Conservation (phyloP, 1,140 invertebrate species). For the Leptopilina boulardi region DNA sequence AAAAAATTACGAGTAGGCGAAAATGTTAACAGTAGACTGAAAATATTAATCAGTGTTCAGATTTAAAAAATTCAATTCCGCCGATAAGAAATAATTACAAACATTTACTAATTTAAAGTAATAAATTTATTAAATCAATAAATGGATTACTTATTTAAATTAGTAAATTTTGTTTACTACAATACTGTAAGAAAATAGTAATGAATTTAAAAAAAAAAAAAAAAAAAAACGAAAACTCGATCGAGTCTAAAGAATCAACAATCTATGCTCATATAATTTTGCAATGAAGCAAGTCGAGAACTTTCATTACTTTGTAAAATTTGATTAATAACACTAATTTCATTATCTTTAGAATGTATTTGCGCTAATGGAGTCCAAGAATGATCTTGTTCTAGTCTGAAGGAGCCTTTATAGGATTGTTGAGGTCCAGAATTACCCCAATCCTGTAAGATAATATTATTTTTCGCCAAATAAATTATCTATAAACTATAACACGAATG, state of each 20-base stretch:
- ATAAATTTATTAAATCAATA: no score
- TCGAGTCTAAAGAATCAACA: not conserved
- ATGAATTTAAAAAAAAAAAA: no score
- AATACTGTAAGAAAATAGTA: no score
- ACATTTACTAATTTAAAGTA: no score
- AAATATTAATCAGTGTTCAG: not conserved
- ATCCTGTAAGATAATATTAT: conserved; percentile 75
- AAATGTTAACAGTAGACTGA: not conserved
- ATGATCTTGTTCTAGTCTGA: conserved; percentile 81
- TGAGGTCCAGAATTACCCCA: conserved; percentile 78
- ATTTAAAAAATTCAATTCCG: not conserved
- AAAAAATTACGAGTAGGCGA: not conserved
- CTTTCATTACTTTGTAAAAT: conserved; percentile 48
- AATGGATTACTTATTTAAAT: no score
- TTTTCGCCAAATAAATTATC: conserved; percentile 36
- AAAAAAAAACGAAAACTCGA: no score
- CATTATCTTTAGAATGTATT: conserved; percentile 62
- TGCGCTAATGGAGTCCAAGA: conserved; percentile 81
- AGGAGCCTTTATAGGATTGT: conserved; percentile 82
- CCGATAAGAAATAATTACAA: no score
- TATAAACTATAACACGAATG: conserved; percentile 28
- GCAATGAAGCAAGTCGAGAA: conserved; percentile 39
- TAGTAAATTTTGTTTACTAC: no score
- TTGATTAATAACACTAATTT: conserved; percentile 59
- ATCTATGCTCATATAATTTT: conserved; percentile 46